Evolutionary conservation across 2,113 vertebrate genomes (phyloP).

Genomic region (Sciurus niger): DNA sequence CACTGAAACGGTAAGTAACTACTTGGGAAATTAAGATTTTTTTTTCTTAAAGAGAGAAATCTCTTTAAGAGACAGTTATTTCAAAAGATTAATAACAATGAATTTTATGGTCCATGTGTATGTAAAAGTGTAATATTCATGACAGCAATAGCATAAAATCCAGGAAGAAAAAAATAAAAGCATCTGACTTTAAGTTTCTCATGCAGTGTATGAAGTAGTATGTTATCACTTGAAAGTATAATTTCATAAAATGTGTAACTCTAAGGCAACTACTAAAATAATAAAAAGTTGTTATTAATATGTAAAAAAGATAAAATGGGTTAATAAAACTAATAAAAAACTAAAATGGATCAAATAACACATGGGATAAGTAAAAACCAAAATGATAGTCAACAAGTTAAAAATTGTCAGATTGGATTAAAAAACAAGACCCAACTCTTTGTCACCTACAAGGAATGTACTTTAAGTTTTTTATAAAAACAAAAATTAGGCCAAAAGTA

Average conservation of each 20-base stretch:
- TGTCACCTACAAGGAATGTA: neutral
- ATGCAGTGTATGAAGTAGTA: neutral
- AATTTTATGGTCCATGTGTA: neutral
- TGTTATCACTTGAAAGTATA: neutral
- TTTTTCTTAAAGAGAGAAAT: conserved; percentile 6
- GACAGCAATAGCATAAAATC: neutral
- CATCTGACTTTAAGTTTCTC: neutral
- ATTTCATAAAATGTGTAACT: neutral
- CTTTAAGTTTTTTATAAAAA: neutral
- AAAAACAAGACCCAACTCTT: neutral
- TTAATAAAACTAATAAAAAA: neutral
- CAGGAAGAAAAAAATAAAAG: neutral
- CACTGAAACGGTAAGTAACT: neutral
- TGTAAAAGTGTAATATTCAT: conserved; percentile 14
- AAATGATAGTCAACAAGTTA: neutral
- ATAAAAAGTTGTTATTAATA: neutral
- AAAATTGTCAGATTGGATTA: neutral
- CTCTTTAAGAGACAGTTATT: neutral
- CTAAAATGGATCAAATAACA: neutral
- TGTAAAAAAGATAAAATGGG: neutral
- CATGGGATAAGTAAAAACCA: neutral
- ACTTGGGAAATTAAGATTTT: neutral
- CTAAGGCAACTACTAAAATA: neutral
- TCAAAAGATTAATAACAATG: neutral
- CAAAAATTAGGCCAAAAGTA: neutral